Evolutionary conservation across 2,888 invertebrate species (phyloP).

Genomic region (Tillus elongatus): DNA sequence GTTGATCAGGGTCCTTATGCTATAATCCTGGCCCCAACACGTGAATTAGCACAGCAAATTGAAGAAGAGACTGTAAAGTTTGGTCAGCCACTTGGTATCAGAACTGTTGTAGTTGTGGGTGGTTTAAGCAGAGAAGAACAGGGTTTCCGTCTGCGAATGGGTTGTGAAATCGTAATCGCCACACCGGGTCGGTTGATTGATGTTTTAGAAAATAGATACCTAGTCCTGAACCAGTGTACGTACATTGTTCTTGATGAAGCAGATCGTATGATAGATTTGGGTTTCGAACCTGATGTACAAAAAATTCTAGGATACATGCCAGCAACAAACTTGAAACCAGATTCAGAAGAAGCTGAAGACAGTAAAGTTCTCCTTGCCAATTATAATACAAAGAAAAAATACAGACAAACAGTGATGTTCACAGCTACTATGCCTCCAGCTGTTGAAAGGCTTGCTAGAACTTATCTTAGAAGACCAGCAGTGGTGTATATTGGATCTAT

Average conservation of each 20-base stretch:
- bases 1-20: constrained; percentile 97
- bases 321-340: constrained; percentile 95
- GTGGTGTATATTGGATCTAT: constrained; percentile 90
- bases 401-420: constrained; percentile 99
- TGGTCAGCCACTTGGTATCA: constrained; percentile 79
- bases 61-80: constrained; percentile 98
- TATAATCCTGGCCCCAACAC: constrained; percentile 97
- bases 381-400: constrained; percentile 93
- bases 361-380: constrained; percentile 69
- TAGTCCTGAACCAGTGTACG: constrained; percentile 94
- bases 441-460: constrained; percentile 90
- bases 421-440: constrained; percentile 99
- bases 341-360: constrained; percentile 96
- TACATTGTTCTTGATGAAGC: constrained; percentile 96
- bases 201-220: constrained; percentile 93
- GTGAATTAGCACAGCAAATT: constrained; percentile 98
- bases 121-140: constrained; percentile 96
- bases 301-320: constrained; percentile 97
- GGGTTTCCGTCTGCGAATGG: constrained; percentile 90
- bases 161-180: constrained; percentile 99
- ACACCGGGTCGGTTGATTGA: constrained; percentile 99
- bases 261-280: constrained; percentile 99
- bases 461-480: constrained; percentile 90
- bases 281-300: constrained; percentile 94
- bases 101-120: constrained; percentile 97